phyloP scores from a whole-genome alignment of 2,797 vertebrate genomes.

The Lithobates sylvaticus region DNA sequence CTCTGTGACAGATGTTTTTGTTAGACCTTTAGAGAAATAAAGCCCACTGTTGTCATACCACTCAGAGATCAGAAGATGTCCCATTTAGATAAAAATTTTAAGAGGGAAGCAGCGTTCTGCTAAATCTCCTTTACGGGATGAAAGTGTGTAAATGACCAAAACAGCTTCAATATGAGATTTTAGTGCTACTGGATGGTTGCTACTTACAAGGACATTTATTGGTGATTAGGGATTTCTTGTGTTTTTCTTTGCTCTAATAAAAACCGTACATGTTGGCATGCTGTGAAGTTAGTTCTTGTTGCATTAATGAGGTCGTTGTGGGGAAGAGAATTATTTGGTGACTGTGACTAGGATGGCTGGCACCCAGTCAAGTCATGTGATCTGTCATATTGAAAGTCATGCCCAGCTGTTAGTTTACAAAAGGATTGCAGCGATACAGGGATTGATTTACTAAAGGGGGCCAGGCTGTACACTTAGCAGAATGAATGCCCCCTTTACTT shows the following conservation, averaged over 20 bases:
- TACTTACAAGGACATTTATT: constrained; percentile 55
- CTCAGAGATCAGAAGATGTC: not conserved
- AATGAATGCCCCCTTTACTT: too few species aligned
- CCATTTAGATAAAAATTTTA: not conserved
- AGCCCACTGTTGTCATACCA: not conserved
- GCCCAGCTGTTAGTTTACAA: not conserved
- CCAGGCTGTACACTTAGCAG: too few species aligned
- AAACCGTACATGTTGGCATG: constrained; percentile 49
- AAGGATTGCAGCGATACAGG: not conserved
- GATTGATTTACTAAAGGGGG: too few species aligned
- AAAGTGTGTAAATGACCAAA: constrained; percentile 29
- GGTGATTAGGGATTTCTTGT: constrained; percentile 48
- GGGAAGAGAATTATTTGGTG: constrained; percentile 51
- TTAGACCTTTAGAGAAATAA: not conserved
- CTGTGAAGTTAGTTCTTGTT: constrained; percentile 44
- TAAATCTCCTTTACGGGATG: not conserved
- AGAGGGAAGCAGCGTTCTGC: not conserved
- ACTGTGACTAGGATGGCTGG: constrained; percentile 54
- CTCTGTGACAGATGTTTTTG: not conserved
- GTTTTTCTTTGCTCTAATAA: constrained; percentile 52
- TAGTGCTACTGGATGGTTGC: constrained; percentile 55
- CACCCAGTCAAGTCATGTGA: constrained; percentile 41
- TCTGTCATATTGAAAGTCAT: constrained; percentile 17
- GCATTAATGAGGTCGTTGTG: constrained; percentile 53
- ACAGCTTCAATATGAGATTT: constrained; percentile 45